Evolutionary conservation across 2,797 vertebrate species (phyloP), one percentile per base, ranked within the genome.

Genomic region (Clarias laeviceps): DNA sequence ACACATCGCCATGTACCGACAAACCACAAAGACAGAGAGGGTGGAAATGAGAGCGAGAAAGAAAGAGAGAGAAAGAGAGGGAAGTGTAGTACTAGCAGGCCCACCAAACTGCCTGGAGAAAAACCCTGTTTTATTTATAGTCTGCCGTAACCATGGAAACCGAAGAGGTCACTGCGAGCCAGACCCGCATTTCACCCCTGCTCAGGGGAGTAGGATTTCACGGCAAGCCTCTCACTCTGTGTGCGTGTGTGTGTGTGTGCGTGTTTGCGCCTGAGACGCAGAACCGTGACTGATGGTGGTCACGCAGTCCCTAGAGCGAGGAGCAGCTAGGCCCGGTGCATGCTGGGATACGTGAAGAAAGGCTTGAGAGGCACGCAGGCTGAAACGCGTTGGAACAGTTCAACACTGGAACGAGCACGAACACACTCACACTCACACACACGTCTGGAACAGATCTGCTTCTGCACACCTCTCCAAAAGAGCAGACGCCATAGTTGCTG

Each of bases 71-170:
- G 62, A 74, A 45, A 50, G 27, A 29, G 59, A 72, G 68, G 65
- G 86, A 90, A 82, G 82, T 62, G 86, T 84, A 89, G 81, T 86
- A 89, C 90, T 85, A 88, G 88, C 89, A 90, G 89, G 90, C 90
- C 91, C 87, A 87, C 89, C 90, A 95, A 96, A 96, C 95, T 94
- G 95, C 95, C 94, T 95, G 87, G 87, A 89, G 89, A 95, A 96
- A 96, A 96, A 95, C 95, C 94, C 93, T 95, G 95, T 95, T 96
- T 96, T 96, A 96, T 96, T 96, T 96, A 96, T 96, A 96, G 96
- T 96, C 94, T 94, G 91, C 90, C 92, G 95, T 96, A 95, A 95
- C 95, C 95, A 96, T 96, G 94, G 95, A 94, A 96, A 96, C 95
- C 93, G 87, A 94, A 95, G 96, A 96, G 96, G 95, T 96, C 96